phyloP scores from a whole-genome alignment of 2,888 invertebrate genomes.

The Pollenia amentaria region DNA sequence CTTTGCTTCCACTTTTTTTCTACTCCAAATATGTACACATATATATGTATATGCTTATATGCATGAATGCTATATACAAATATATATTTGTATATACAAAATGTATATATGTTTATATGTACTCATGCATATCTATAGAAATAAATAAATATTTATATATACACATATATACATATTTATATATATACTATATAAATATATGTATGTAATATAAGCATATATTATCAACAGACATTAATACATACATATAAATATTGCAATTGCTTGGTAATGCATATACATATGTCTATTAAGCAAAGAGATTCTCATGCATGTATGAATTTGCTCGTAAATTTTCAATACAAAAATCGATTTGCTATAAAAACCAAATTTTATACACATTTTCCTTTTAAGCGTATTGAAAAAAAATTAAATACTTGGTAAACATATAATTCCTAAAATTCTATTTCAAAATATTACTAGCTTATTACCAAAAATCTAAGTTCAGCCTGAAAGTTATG shows the following conservation, averaged over 20 bases:
- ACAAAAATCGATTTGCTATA: constrained; percentile 67
- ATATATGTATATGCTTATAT: constrained; percentile 1
- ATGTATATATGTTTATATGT: not conserved
- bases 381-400: not conserved
- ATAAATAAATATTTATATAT: constrained; percentile 1
- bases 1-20: constrained; percentile 63
- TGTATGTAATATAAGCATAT: not conserved
- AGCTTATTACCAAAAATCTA: not conserved
- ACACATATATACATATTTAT: not conserved
- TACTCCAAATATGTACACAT: constrained; percentile 20
- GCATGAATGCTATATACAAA: not conserved
- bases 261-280: constrained; percentile 23
- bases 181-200: constrained; percentile 25
- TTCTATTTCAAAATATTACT: not conserved
- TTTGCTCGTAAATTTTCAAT: constrained; percentile 36
- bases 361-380: not conserved
- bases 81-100: constrained; percentile 10
- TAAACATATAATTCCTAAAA: not conserved
- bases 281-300: constrained; percentile 13
- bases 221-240: constrained; percentile 10
- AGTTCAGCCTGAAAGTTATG: constrained; percentile 17
- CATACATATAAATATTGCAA: constrained; percentile 1
- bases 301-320: constrained; percentile 31
- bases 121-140: not conserved
- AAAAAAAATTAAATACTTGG: not conserved